Evolutionary conservation across 1,140 invertebrate genomes (phyloP), one percentile per base, ranked within the genome.

Genomic region (Oreohelix idahoensis): DNA sequence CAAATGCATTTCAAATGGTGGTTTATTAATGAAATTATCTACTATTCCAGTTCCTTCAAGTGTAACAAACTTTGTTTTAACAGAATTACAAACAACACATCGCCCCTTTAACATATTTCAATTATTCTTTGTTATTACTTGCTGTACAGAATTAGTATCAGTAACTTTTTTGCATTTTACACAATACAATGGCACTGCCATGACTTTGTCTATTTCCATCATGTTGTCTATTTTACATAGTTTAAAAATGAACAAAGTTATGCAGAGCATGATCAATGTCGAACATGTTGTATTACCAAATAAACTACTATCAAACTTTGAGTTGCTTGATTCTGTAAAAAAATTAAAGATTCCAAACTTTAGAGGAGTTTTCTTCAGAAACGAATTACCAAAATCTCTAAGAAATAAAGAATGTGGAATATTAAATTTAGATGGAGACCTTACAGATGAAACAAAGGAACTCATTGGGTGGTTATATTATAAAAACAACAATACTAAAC

Each of bases 51-150:
- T 66, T 20, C 5, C 53, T 58, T 58, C 53, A 66, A 5, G 1
- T 32, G 63, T 66, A 66, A 66, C 17, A 66, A 66, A 66, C 32
- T 66, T 66, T 32, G 4, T 66, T 66, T 66, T 66, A 32, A 66
- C 17, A 66, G 63, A 15, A 13, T 23, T 23, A 32, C 63, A 66
- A 32, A 66, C 63, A 66, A n/a, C 63, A 66, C n/a, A n/a, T n/a
- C n/a, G 45, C 23, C 26, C 53, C 53, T 58, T 15, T 4, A 58
- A 58, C 53, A 58, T 58, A 58, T 58, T 15, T 58, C 53, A 13
- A n/a, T 58, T 58, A 58, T 58, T 58, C 23, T 58, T 58, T 8
- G 13, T 58, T 58, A 13, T 58, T 58, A 23, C 26, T 13, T 58
- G 23, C 23, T 58, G 10, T 58, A 58, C 13, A 58, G 8, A 8